Evolutionary conservation across 2,888 invertebrate genomes (phyloP).

Genomic region (Hypsopygia costalis): DNA sequence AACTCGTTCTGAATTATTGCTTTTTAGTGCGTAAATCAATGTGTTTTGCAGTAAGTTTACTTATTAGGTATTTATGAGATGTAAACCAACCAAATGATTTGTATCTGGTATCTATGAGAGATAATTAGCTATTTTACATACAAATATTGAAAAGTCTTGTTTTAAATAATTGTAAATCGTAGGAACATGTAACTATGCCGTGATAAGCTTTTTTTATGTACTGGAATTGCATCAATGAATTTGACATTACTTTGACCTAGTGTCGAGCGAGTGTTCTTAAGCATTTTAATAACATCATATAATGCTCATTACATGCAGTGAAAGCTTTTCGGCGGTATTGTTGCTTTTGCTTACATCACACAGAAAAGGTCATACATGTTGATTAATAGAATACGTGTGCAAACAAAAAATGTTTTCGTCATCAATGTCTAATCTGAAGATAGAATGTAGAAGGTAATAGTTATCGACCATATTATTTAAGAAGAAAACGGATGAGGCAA

Average conservation of each 20-base stretch:
- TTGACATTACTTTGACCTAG: too few species aligned
- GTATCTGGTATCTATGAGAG: neutral
- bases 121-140: neutral
- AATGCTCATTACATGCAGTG: constrained; percentile 8
- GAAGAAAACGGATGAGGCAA: neutral
- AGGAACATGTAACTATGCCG: neutral
- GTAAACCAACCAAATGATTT: constrained; percentile 1
- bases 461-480: neutral
- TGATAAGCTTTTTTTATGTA: neutral
- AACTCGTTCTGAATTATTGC: constrained; percentile 4
- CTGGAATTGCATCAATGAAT: too few species aligned
- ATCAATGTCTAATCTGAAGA: constrained; percentile 14
- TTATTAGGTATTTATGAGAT: constrained; percentile 3
- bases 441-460: constrained; percentile 9
- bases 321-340: constrained; percentile 15
- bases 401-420: constrained; percentile 19
- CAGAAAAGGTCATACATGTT: constrained; percentile 28
- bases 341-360: constrained; percentile 14
- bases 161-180: too few species aligned
- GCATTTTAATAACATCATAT: neutral
- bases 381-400: constrained; percentile 26
- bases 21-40: neutral
- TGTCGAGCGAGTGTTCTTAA: neutral
- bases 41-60: neutral
- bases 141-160: neutral